Conservation (phyloP, 2,888 invertebrate species). For the Noctua pronuba region DNA sequence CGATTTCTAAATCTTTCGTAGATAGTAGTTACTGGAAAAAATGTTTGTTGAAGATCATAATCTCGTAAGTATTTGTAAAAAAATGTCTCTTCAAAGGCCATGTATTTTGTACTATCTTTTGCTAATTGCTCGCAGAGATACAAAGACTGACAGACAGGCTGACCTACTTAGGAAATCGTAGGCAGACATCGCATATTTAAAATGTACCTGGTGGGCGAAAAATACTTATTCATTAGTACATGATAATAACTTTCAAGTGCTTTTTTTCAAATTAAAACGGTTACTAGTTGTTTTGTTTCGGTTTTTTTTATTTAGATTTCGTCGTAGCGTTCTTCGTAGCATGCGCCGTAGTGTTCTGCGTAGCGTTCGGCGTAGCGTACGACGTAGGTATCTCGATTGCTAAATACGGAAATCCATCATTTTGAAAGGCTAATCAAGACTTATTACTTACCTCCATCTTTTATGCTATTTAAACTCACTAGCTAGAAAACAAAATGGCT, state of each 20-base stretch:
- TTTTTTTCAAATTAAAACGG: not conserved
- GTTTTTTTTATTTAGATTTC: too few relatives aligned
- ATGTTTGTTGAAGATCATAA: not conserved
- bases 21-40: not conserved
- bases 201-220: slow-evolving; percentile 17
- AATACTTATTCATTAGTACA: slow-evolving; percentile 4
- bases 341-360: not conserved
- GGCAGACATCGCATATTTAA: slow-evolving; percentile 17
- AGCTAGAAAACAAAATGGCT: not conserved
- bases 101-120: slow-evolving; percentile 23
- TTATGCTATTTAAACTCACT: too few relatives aligned
- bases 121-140: slow-evolving; percentile 39
- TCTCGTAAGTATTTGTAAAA: not conserved
- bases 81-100: not conserved
- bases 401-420: not conserved
- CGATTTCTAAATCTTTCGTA: not conserved
- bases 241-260: slow-evolving; percentile 14
- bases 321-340: not conserved
- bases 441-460: not conserved
- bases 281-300: not conserved
- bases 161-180: slow-evolving; percentile 37
- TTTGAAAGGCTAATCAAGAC: too few relatives aligned
- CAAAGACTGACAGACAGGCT: slow-evolving; percentile 9
- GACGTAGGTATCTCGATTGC: not conserved
- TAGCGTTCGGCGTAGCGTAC: not conserved